These are phyloP conservation scores for Oreohelix idahoensis DNA, from an alignment of 1,140 invertebrate genomes.

Conservation along the genomic window DNA sequence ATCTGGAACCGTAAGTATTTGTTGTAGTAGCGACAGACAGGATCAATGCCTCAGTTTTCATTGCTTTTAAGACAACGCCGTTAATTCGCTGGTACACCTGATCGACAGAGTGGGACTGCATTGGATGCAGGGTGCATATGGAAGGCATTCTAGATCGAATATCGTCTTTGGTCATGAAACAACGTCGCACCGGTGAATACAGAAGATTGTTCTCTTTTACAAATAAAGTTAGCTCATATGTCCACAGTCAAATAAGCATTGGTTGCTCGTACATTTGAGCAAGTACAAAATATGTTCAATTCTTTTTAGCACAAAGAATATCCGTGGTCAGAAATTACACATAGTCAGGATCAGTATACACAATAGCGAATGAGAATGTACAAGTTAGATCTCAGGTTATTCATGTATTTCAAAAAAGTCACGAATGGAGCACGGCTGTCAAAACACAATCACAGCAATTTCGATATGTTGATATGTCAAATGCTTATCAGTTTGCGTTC, in stretches of 20 bases:
- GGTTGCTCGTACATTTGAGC: neutral
- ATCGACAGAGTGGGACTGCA: conserved; percentile 1
- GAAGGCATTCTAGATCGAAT: conserved; percentile 18
- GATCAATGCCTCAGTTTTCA: conserved; percentile 31
- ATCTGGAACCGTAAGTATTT: neutral
- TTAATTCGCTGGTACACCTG: conserved; percentile 31
- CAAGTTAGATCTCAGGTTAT: too few species aligned
- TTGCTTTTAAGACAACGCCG: conserved; percentile 28
- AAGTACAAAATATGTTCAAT: neutral
- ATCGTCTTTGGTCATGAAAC: neutral
- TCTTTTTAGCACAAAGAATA: neutral
- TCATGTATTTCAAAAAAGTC: too few species aligned
- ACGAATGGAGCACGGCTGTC: too few species aligned
- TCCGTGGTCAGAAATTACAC: neutral
- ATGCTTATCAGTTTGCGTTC: too few species aligned
- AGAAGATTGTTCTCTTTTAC: neutral
- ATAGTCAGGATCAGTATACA: too few species aligned
- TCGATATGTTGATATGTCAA: too few species aligned
- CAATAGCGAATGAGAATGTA: too few species aligned
- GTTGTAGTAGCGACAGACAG: conserved; percentile 14
- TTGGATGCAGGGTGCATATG: conserved; percentile 16
- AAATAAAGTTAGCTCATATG: neutral
- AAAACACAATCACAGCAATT: too few species aligned
- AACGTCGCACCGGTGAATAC: neutral
- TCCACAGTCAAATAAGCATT: neutral